These are phyloP conservation scores for Solea senegalensis DNA, from an alignment of 2,113 vertebrate genomes.

Conservation along the genomic window DNA sequence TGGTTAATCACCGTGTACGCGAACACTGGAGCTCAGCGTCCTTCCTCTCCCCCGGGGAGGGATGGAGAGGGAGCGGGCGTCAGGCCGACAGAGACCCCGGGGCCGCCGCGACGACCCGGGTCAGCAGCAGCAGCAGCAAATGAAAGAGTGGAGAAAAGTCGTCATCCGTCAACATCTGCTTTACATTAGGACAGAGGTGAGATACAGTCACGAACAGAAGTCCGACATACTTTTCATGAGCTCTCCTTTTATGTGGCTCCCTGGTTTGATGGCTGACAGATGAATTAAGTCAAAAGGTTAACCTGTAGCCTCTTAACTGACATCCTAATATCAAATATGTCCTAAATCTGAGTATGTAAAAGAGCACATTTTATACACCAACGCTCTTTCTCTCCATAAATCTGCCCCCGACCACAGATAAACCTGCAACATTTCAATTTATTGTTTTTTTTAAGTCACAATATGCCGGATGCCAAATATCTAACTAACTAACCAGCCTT, in stretches of 20 bases:
- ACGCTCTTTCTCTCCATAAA: background rate
- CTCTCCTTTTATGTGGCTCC: conserved; percentile 19
- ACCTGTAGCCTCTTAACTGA: background rate
- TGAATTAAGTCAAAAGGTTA: conserved; percentile 20
- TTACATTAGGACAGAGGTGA: conserved; percentile 63
- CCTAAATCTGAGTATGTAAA: background rate
- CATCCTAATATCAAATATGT: background rate
- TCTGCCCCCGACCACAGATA: background rate
- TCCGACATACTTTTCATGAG: conserved; percentile 20
- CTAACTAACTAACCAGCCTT: too few relatives aligned
- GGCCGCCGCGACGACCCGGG: conserved; percentile 46
- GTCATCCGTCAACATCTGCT: conserved; percentile 66
- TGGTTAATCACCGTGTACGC: conserved; percentile 72
- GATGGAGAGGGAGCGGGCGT: conserved; percentile 26
- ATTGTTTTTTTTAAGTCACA: too few relatives aligned
- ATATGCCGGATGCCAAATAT: too few relatives aligned
- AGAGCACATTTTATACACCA: background rate
- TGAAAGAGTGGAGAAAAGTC: conserved; percentile 59
- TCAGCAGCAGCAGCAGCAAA: conserved; percentile 54
- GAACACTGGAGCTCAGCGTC: conserved; percentile 53
- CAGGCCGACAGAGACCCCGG: conserved; percentile 35
- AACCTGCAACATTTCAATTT: too few relatives aligned
- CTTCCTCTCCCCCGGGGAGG: conserved; percentile 14
- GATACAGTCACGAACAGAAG: conserved; percentile 53
- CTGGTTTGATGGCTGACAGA: conserved; percentile 43